Base-by-base conservation (phyloP, 1,140 invertebrate genomes). In the Mactra quadrangularis region DNA sequence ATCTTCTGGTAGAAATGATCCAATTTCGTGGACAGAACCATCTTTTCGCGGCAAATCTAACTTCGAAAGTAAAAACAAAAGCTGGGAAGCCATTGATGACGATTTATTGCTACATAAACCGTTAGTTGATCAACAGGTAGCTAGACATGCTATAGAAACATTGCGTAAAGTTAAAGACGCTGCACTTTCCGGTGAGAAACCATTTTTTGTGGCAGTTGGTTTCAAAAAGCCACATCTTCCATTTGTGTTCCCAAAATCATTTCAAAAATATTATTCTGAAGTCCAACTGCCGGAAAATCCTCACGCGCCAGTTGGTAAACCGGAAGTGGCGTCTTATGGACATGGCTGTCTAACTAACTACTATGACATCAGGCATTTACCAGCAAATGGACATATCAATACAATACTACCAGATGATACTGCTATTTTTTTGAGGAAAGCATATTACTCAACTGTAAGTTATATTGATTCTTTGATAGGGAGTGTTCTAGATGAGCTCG, bases 181-280 rank as follows among this genome's bases (percentile, higher is more conserved):
- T 15, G 76, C 31, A 17, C 6, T 22, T 29, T n/a, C 33, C 13
- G 76, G 35, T 19, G 62, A 33, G 2, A 66, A 22, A 4, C 45
- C 45, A 1, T 78, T 78, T 31, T 96, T 97, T 82, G 91, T 97
- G 38, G 96, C 96, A 17, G 94, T 97, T 89, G 97, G 97, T 0
- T 97, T 97, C 92, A 96, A 97, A 85, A 97, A 97, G 90, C 97
- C 97, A 25, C 97, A 97, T 86, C 95, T 97, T 86, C 97, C 97
- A n/a, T 94, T 97, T 0, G 97, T 96, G 89, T 97, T 95, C 93
- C 97, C 97, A 0, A 86, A 91, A 76, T 91, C 95, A 92, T 97
- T 95, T 92, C 91, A 96, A 89, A 94, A 96, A 96, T 22, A 41
- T 3, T 94, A 91, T 93, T 66, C 68, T 17, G 29, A n/a, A 17